These are phyloP conservation scores for Lamproptera curius DNA, from an alignment of 2,888 invertebrate genomes.

Conservation along the genomic window DNA sequence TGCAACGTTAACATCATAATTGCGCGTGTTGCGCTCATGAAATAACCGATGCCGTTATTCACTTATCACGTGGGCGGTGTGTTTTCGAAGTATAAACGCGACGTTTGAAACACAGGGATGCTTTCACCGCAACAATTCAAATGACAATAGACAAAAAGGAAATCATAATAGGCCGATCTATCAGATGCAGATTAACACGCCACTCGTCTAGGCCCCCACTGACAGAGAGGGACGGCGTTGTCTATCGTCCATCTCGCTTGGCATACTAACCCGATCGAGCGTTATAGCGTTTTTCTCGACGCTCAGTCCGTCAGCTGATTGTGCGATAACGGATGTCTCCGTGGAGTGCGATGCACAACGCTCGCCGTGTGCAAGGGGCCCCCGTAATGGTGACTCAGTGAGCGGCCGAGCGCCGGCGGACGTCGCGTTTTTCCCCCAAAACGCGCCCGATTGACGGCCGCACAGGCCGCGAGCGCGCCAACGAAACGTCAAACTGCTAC, in stretches of 20 bases:
- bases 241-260: conserved; percentile 47
- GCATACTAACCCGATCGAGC: conserved; percentile 67
- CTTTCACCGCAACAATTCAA: conserved; percentile 48
- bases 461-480: conserved; percentile 42
- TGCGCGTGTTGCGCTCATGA: conserved; percentile 28
- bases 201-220: conserved; percentile 61
- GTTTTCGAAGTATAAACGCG: not conserved
- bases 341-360: conserved; percentile 63
- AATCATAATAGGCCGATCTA: conserved; percentile 59
- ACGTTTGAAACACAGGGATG: conserved; percentile 15
- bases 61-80: conserved; percentile 11
- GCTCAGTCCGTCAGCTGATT: conserved; percentile 57
- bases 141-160: conserved; percentile 54
- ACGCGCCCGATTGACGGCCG: conserved; percentile 53
- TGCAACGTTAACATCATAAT: conserved; percentile 51
- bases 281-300: conserved; percentile 53
- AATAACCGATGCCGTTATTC: conserved; percentile 11
- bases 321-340: conserved; percentile 34
- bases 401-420: conserved; percentile 41
- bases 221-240: conserved; percentile 44
- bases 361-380: conserved; percentile 44
- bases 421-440: conserved; percentile 50
- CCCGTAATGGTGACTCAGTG: conserved; percentile 49
- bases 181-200: conserved; percentile 69
- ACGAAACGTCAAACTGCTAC: conserved; percentile 53